Percentiles rank a stretch among this genome's conserved stretches.
These are phyloP conservation scores for Lipotes vexillifer DNA, from an alignment of 2,113 vertebrate genomes.

Conservation along the genomic window DNA sequence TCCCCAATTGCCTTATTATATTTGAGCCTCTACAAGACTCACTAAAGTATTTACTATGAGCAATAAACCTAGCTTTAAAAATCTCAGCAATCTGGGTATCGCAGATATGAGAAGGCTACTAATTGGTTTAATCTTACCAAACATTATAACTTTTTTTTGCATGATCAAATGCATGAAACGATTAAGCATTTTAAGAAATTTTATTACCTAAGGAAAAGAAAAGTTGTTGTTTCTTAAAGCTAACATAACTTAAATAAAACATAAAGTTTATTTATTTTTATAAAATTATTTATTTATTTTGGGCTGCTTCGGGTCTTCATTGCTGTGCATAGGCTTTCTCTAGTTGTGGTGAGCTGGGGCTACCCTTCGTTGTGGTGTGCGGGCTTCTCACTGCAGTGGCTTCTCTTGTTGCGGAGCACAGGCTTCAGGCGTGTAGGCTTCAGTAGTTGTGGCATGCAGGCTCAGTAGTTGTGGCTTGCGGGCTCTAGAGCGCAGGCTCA, in stretches of 20 bases:
- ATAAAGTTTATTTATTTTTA: background rate
- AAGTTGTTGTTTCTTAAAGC: background rate
- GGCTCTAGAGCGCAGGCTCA: too few species aligned
- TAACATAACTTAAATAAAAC: background rate
- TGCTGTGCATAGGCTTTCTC: too few species aligned
- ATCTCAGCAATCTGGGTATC: background rate
- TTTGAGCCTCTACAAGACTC: background rate
- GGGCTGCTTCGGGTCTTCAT: too few species aligned
- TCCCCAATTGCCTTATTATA: background rate
- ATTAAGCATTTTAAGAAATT: background rate
- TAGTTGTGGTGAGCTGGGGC: too few species aligned
- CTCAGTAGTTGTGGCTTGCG: too few species aligned
- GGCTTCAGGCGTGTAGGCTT: too few species aligned
- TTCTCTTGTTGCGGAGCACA: too few species aligned
- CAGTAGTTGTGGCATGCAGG: too few species aligned
- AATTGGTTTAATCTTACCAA: background rate
- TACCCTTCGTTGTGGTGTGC: too few species aligned
- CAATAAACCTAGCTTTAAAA: background rate
- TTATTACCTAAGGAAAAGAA: background rate
- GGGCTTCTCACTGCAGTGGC: too few species aligned
- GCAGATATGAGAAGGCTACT: background rate
- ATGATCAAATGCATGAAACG: background rate
- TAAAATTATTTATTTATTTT: too few species aligned
- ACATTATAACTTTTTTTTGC: background rate
- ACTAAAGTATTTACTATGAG: background rate